Conservation (phyloP, 2,113 vertebrate genomes). For the Scortum barcoo region DNA sequence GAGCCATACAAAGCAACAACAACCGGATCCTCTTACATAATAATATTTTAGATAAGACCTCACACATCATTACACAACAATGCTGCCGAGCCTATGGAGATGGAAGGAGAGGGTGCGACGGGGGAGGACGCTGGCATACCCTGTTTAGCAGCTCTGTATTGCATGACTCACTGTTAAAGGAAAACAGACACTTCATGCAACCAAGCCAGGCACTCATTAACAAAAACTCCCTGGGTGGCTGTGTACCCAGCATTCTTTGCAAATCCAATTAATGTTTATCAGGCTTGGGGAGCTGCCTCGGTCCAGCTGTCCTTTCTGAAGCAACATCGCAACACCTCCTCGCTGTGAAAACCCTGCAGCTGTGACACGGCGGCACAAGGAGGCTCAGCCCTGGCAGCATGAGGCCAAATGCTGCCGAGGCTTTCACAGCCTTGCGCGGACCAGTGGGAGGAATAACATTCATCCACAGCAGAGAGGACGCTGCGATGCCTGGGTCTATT, state of each 20-base stretch:
- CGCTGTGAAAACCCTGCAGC: slow-evolving; percentile 25
- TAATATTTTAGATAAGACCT: slow-evolving; percentile 61
- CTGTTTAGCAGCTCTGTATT: slow-evolving; percentile 41
- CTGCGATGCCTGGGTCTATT: slow-evolving; percentile 23
- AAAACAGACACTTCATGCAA: slow-evolving; percentile 66
- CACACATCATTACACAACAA: slow-evolving; percentile 73
- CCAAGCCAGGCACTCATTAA: slow-evolving; percentile 77
- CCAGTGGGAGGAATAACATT: slow-evolving; percentile 53
- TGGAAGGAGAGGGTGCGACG: slow-evolving; percentile 49
- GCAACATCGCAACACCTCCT: background rate
- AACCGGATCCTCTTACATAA: slow-evolving; percentile 60
- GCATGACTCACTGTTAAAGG: slow-evolving; percentile 73
- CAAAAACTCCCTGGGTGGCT: slow-evolving; percentile 75
- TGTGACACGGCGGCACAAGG: background rate
- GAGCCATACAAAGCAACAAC: slow-evolving; percentile 34
- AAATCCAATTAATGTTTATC: slow-evolving; percentile 76
- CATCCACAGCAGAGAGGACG: slow-evolving; percentile 17
- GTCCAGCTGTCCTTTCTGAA: slow-evolving; percentile 48
- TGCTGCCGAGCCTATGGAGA: slow-evolving; percentile 53
- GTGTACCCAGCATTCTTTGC: slow-evolving; percentile 71
- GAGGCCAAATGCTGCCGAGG: background rate
- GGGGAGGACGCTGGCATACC: slow-evolving; percentile 70
- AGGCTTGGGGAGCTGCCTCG: slow-evolving; percentile 36
- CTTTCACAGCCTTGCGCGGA: slow-evolving; percentile 3
- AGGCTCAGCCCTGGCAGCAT: background rate